Evolutionary conservation across 2,113 vertebrate genomes (phyloP).

Genomic region (Marmota monax): DNA sequence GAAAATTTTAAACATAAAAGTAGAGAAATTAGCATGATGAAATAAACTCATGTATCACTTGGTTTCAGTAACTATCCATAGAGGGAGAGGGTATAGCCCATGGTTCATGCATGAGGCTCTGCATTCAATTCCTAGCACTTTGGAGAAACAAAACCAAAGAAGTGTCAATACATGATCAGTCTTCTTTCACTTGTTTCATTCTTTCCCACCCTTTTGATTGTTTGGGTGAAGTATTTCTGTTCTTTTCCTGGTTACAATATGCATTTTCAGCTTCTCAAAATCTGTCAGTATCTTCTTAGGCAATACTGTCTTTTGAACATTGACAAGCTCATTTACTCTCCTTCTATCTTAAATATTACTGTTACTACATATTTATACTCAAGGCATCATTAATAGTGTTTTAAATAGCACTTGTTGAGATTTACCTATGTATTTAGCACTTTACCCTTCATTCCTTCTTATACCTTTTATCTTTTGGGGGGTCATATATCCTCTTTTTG

Average conservation of each 20-base stretch:
- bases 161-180: not conserved
- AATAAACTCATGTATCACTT: not conserved
- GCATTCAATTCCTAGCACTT: too few species aligned
- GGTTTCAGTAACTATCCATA: not conserved
- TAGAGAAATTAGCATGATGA: not conserved
- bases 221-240: conserved; percentile 31
- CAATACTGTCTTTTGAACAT: not conserved
- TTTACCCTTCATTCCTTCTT: not conserved
- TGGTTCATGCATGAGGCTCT: not conserved
- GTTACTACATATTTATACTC: not conserved
- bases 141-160: too few species aligned
- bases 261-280: not conserved
- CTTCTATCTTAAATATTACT: not conserved
- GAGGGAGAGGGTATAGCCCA: not conserved
- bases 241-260: not conserved
- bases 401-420: not conserved
- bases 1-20: conserved; percentile 41
- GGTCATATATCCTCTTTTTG: not conserved
- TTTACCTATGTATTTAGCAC: not conserved
- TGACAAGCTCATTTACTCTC: not conserved
- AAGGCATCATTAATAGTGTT: not conserved
- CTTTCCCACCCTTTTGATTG: not conserved
- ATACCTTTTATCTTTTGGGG: not conserved
- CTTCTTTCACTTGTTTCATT: not conserved
- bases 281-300: not conserved